Evolutionary conservation across 2,888 invertebrate genomes (phyloP).

Genomic region (Drosophila picticornis): DNA sequence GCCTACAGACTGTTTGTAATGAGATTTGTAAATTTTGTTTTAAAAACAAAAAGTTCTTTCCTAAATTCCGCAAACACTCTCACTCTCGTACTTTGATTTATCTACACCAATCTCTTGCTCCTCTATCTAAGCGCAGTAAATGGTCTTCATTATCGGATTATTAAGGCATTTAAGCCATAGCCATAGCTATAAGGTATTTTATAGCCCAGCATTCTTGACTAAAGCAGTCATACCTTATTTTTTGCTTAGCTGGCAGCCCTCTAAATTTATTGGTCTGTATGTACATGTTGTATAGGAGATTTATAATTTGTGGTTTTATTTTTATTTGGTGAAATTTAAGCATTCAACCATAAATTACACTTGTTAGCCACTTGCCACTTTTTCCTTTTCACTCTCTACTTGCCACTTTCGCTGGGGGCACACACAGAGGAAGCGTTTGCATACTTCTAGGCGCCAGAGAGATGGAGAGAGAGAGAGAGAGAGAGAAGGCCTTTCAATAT

Average conservation of each 20-base stretch:
- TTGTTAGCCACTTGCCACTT: constrained; percentile 59
- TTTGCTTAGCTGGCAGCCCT: constrained; percentile 60
- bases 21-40: neutral
- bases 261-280: constrained; percentile 49
- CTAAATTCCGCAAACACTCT: neutral
- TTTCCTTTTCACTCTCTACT: constrained; percentile 28
- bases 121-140: neutral
- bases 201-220: neutral
- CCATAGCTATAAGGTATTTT: constrained; percentile 7
- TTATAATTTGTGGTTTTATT: constrained; percentile 60
- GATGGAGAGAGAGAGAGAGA: constrained; percentile 18
- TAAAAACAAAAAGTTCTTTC: neutral
- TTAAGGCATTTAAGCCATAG: neutral
- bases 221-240: constrained; percentile 4
- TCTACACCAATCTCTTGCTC: neutral
- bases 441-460: constrained; percentile 58
- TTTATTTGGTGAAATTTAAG: constrained; percentile 66
- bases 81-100: neutral
- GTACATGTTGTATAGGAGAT: constrained; percentile 16
- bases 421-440: constrained; percentile 64
- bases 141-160: neutral
- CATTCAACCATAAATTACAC: constrained; percentile 69
- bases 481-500: constrained; percentile 64
- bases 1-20: neutral
- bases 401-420: constrained; percentile 30